Evolutionary conservation across 2,113 vertebrate genomes (phyloP).

Genomic region (Nothoprocta pentlandii): DNA sequence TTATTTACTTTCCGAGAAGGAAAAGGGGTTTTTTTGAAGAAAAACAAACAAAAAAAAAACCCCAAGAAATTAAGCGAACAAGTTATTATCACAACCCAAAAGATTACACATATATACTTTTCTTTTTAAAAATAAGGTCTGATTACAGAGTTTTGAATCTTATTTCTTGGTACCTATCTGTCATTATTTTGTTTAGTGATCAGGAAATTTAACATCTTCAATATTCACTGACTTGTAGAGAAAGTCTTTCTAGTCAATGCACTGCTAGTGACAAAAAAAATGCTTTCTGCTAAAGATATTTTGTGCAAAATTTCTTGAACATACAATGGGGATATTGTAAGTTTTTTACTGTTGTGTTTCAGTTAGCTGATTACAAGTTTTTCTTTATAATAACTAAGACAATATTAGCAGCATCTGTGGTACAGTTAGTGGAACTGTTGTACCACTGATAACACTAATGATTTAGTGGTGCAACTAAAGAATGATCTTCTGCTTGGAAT

Average conservation of each 20-base stretch:
- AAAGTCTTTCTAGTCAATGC: conserved; percentile 1
- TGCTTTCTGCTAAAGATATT: conserved; percentile 17
- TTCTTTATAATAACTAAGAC: background rate
- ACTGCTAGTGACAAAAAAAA: conserved; percentile 39
- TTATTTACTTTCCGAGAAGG: conserved; percentile 48
- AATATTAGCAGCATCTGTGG: background rate
- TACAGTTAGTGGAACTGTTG: background rate
- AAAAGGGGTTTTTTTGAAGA: background rate
- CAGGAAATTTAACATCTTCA: background rate
- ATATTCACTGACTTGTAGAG: conserved; percentile 12
- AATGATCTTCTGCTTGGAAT: background rate
- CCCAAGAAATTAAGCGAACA: conserved; percentile 59
- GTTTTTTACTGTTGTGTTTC: conserved; percentile 39
- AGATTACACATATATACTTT: background rate
- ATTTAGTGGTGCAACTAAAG: background rate
- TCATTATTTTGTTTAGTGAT: background rate
- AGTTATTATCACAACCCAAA: conserved; percentile 45
- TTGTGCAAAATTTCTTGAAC: conserved; percentile 31
- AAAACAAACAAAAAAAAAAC: background rate
- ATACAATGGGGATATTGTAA: conserved; percentile 41
- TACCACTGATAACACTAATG: background rate
- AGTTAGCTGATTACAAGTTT: background rate
- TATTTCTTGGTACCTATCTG: background rate
- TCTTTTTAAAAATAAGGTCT: conserved; percentile 70
- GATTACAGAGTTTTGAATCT: conserved; percentile 43